Base-by-base conservation (phyloP, 92 coral and sea anemone genomes). In the Paramuricea clavata region DNA sequence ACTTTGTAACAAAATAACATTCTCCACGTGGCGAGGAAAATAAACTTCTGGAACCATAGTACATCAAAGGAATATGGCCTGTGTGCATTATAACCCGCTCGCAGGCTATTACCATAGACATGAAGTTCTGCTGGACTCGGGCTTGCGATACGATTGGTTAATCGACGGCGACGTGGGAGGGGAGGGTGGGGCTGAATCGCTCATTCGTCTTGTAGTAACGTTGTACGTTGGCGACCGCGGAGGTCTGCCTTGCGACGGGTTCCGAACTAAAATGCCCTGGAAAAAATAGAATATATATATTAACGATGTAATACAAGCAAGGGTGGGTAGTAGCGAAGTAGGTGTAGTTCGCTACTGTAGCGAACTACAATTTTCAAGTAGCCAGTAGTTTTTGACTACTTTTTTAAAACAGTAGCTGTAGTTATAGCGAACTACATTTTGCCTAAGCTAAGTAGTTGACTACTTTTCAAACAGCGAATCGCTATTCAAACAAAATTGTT, bases 231-330 rank as follows among this genome's bases (percentile, higher is more conserved):
- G 70, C 7, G 70, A 64, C 6, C 70, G 83, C 31, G 72, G 71
- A 6, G 83, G 70, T 21, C 70, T 56, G 23, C 49, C 35, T 23
- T 78, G 83, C 0, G 72, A 19, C 0, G 83, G 83, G 35, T 78
- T 78, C 23, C 83, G 83, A 12, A 78, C 83, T 21, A 78, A 64
- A 39, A 78, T 78, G 16, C 83, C 83, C 83, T 78, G 43, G 33
- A 60, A n/a, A n/a, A n/a, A n/a, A n/a, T n/a, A n/a, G n/a, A n/a
- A n/a, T n/a, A n/a, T n/a, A n/a, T n/a, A n/a, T n/a, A n/a, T n/a
- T n/a, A n/a, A n/a, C n/a, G n/a, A n/a, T n/a, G n/a, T n/a, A n/a
- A n/a, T n/a, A n/a, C n/a, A n/a, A n/a, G n/a, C n/a, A n/a, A n/a
- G n/a, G n/a, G n/a, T n/a, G n/a, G n/a, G n/a, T n/a, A n/a, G n/a